These are phyloP conservation scores for Ruditapes philippinarum DNA, from an alignment of 1,140 invertebrate species.

Conservation along the genomic window DNA sequence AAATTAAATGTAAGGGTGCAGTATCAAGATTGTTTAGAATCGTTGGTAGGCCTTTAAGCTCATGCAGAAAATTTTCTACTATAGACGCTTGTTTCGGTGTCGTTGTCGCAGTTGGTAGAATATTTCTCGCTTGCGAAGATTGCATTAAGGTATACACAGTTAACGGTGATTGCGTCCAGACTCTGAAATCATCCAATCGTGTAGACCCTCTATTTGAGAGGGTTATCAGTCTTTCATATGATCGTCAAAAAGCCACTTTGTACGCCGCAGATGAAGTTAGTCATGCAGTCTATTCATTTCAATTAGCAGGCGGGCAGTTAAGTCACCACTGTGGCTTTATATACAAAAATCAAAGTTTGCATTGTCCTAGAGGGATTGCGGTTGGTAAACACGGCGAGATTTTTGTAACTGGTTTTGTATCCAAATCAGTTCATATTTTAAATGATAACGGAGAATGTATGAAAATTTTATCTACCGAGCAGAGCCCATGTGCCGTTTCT, in stretches of 20 bases:
- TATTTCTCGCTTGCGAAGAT: conserved; percentile 39
- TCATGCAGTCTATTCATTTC: neutral
- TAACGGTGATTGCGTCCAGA: neutral
- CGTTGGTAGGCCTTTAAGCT: neutral
- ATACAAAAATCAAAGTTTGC: neutral
- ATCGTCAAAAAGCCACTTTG: neutral
- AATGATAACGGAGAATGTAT: neutral
- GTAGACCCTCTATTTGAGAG: conserved; percentile 7
- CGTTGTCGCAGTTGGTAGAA: neutral
- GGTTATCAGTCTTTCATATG: conserved; percentile 17
- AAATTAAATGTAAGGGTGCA: conserved; percentile 21
- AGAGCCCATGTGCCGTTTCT: conserved; percentile 17
- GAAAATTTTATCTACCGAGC: neutral
- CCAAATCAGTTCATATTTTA: conserved; percentile 33
- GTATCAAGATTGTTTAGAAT: conserved; percentile 21
- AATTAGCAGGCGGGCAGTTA: neutral
- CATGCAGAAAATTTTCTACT: neutral
- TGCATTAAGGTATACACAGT: conserved; percentile 26
- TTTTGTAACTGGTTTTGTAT: conserved; percentile 35
- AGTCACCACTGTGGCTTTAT: neutral
- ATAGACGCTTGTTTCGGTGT: conserved; percentile 40
- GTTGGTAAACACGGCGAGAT: neutral
- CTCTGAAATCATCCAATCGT: neutral
- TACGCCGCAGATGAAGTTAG: conserved; percentile 35
- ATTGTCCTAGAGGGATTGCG: conserved; percentile 2